Conservation (phyloP, 2,888 invertebrate genomes). For the Nomada flava region DNA sequence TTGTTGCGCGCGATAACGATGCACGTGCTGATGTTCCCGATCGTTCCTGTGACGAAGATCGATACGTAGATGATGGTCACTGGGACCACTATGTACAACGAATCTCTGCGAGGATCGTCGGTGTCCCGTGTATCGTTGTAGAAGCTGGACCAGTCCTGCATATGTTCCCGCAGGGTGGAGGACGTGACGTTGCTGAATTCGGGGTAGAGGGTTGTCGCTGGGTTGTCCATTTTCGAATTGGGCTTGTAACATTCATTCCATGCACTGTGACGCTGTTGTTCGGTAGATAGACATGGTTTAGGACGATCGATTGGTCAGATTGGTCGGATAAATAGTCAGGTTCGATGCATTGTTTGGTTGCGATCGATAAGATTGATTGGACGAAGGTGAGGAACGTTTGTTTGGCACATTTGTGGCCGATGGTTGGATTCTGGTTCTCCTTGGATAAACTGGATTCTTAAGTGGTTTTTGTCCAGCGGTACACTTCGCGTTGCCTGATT, state of each 20-base stretch:
- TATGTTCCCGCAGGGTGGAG: neutral
- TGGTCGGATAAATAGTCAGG: neutral
- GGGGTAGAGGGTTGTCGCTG: neutral
- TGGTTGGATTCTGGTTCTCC: neutral
- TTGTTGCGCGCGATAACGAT: conserved; percentile 87
- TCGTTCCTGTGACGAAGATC: conserved; percentile 86
- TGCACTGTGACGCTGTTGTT: neutral
- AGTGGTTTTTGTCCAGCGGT: neutral
- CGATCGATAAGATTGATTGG: neutral
- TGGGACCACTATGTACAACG: conserved; percentile 84
- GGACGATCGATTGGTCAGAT: no score
- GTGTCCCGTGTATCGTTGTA: conserved; percentile 15
- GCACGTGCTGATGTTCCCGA: conserved; percentile 88
- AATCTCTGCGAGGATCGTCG: conserved; percentile 78
- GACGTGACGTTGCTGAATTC: conserved; percentile 16
- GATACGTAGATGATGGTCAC: conserved; percentile 86
- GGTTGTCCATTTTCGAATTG: conserved; percentile 30
- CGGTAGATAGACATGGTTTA: neutral
- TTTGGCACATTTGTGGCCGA: neutral
- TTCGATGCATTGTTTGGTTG: neutral
- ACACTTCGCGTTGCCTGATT: neutral
- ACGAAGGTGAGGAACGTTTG: neutral
- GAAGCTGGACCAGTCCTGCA: neutral
- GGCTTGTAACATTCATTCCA: neutral
- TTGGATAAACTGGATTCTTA: neutral